phyloP scores from a whole-genome alignment of 1,140 invertebrate species.

The Camponotus floridanus region DNA sequence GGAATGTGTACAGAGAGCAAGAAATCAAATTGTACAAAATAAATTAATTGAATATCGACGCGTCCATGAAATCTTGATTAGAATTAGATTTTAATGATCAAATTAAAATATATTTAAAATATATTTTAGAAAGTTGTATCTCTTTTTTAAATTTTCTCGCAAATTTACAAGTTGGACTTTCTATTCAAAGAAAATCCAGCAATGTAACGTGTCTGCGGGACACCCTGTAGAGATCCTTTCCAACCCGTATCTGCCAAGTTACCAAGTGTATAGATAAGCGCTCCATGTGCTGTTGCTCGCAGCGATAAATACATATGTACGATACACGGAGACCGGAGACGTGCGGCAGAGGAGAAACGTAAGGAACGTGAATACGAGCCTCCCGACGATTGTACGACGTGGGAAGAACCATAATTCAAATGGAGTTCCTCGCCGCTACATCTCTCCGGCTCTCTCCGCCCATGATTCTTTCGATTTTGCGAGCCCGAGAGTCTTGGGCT shows the following conservation, averaged over 20 bases:
- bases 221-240: constrained; percentile 7
- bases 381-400: constrained; percentile 53
- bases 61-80: not conserved
- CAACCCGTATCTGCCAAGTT: constrained; percentile 5
- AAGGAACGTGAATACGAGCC: constrained; percentile 44
- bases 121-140: no score
- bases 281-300: constrained; percentile 12
- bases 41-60: not conserved
- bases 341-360: constrained; percentile 21
- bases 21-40: not conserved
- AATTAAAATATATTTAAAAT: no score
- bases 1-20: not conserved
- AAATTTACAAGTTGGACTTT: not conserved
- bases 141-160: not conserved
- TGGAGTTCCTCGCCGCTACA: constrained; percentile 37
- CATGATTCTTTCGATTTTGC: constrained; percentile 49
- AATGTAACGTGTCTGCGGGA: not conserved
- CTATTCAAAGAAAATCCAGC: not conserved
- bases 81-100: not conserved
- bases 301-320: constrained; percentile 48
- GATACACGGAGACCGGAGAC: constrained; percentile 11
- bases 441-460: constrained; percentile 35
- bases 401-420: constrained; percentile 60
- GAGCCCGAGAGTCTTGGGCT: not conserved
- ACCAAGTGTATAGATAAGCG: constrained; percentile 44